These are phyloP conservation scores for Epizoanthus stellaris DNA, from an alignment of 92 coral and sea anemone genomes.

Conservation along the genomic window DNA sequence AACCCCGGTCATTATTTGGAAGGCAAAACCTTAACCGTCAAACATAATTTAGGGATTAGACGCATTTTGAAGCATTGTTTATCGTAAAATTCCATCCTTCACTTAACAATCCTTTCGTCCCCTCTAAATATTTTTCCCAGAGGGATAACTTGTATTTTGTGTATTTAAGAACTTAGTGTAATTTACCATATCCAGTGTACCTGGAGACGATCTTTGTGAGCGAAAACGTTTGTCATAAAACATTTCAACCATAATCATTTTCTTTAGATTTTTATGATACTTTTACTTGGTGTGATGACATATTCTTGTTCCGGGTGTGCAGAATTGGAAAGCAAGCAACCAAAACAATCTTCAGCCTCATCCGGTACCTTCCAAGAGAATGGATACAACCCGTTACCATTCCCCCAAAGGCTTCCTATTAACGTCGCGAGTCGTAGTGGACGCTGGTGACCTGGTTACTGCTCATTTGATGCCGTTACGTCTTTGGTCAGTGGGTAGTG, in stretches of 20 bases:
- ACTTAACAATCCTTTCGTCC: too few relatives aligned
- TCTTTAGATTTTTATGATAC: not conserved
- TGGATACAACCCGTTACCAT: constrained; percentile 66
- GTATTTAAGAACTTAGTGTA: too few relatives aligned
- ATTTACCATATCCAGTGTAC: too few relatives aligned
- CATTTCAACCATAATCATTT: not conserved
- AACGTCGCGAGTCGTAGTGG: constrained; percentile 88
- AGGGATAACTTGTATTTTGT: too few relatives aligned
- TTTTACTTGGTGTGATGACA: not conserved
- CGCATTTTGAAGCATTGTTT: too few relatives aligned
- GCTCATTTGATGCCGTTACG: not conserved
- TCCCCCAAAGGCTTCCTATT: constrained; percentile 61
- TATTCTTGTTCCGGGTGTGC: constrained; percentile 1
- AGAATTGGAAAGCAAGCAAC: constrained; percentile 62
- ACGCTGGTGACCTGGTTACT: constrained; percentile 66
- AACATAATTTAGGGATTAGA: too few relatives aligned
- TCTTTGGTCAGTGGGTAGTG: not conserved
- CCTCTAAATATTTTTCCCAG: too few relatives aligned
- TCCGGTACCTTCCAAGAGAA: constrained; percentile 37
- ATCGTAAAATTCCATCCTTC: too few relatives aligned
- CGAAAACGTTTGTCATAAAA: not conserved
- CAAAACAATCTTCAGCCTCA: constrained; percentile 24
- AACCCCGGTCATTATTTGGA: too few relatives aligned
- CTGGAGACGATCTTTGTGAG: too few relatives aligned
- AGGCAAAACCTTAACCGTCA: too few relatives aligned